These are phyloP conservation scores for Cheilosia vernalis DNA, from an alignment of 2,888 invertebrate genomes.

Conservation along the genomic window DNA sequence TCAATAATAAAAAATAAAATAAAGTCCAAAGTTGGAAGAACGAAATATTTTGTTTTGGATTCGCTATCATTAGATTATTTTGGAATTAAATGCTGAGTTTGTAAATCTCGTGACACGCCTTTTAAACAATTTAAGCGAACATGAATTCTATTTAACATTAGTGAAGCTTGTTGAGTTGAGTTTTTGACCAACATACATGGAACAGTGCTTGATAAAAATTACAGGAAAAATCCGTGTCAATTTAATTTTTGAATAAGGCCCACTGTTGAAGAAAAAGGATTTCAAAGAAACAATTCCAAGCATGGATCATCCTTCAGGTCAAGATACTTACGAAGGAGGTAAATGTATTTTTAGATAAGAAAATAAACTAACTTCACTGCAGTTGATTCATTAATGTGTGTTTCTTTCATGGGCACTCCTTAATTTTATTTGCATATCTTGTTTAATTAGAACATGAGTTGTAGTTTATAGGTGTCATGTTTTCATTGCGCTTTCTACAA, in stretches of 20 bases:
- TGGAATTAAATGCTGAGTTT: constrained; percentile 21
- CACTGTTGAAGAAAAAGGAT: constrained; percentile 18
- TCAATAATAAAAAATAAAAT: constrained; percentile 45
- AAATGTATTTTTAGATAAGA: constrained; percentile 28
- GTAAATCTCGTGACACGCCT: constrained; percentile 35
- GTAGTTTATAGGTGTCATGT: constrained; percentile 5
- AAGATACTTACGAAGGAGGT: constrained; percentile 52
- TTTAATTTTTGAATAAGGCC: constrained; percentile 17
- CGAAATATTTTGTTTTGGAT: constrained; percentile 51
- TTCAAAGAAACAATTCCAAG: constrained; percentile 17
- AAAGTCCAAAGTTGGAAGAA: constrained; percentile 48
- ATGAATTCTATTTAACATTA: constrained; percentile 26
- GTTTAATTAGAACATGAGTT: constrained; percentile 38
- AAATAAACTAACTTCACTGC: not conserved
- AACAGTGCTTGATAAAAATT: constrained; percentile 44
- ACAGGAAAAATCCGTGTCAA: constrained; percentile 32
- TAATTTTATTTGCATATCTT: constrained; percentile 58
- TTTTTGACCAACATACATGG: constrained; percentile 36
- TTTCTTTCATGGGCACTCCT: constrained; percentile 50
- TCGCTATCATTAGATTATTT: constrained; percentile 42
- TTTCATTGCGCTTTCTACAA: constrained; percentile 12
- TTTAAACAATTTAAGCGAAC: constrained; percentile 16
- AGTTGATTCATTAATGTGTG: constrained; percentile 15
- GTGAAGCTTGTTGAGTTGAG: constrained; percentile 29
- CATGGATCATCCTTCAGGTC: constrained; percentile 50